Percentiles rank a stretch among this genome's conserved stretches.
phyloP scores from a whole-genome alignment of 1,140 invertebrate genomes.

The Chironomus striatipennis region DNA sequence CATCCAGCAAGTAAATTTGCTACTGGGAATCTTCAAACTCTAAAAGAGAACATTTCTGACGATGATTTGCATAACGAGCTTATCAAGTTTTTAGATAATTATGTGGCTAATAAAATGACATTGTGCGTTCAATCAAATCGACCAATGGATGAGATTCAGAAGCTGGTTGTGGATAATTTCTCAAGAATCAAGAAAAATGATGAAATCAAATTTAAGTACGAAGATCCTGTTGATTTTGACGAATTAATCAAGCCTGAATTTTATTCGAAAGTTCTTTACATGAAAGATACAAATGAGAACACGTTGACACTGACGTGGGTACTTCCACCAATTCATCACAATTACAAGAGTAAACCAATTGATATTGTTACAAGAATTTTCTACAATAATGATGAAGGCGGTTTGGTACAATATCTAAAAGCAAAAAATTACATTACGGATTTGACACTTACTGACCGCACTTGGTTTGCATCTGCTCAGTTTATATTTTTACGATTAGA shows the following conservation, averaged over 20 bases:
- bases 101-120: slow-evolving; percentile 84
- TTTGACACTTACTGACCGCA: neutral
- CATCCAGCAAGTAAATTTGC: slow-evolving; percentile 72
- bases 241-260: neutral
- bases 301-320: neutral
- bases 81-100: slow-evolving; percentile 37
- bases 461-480: neutral
- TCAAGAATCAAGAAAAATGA: slow-evolving; percentile 18
- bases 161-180: slow-evolving; percentile 30
- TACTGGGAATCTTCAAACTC: slow-evolving; percentile 72
- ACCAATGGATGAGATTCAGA: slow-evolving; percentile 63
- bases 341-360: neutral
- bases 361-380: neutral
- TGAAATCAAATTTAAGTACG: slow-evolving; percentile 23
- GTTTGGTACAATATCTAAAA: neutral
- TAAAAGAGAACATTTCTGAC: slow-evolving; percentile 60
- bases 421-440: neutral
- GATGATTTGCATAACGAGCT: slow-evolving; percentile 50
- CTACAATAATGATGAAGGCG: neutral
- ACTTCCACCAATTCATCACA: neutral
- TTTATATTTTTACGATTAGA: neutral
- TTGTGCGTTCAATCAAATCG: slow-evolving; percentile 72
- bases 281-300: neutral
- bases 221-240: neutral
- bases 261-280: neutral